Conservation (phyloP, 2,888 invertebrate species). For the Sarcophaga carnaria region DNA sequence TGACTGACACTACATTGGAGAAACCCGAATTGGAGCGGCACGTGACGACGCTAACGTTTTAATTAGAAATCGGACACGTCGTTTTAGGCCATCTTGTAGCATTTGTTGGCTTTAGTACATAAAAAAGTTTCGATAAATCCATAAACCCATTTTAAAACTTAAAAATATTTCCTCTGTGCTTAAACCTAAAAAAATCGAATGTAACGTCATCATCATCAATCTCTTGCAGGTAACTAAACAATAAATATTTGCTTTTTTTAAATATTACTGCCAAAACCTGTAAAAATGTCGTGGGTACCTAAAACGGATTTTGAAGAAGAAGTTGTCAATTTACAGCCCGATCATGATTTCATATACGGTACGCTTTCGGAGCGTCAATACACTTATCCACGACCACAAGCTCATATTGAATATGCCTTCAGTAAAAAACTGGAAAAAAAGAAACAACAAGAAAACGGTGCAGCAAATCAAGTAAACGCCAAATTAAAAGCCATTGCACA, state of each 20-base stretch:
- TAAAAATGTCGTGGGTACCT: slow-evolving; percentile 76
- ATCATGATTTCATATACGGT: slow-evolving; percentile 75
- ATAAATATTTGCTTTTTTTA: background rate
- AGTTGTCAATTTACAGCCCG: slow-evolving; percentile 75
- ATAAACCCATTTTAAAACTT: background rate
- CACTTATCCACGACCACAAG: slow-evolving; percentile 69
- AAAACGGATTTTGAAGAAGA: slow-evolving; percentile 77
- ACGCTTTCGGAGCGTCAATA: slow-evolving; percentile 52
- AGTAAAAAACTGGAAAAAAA: slow-evolving; percentile 60
- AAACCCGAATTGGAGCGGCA: no score
- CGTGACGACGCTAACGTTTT: no score
- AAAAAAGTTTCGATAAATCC: background rate
- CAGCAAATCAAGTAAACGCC: slow-evolving; percentile 46
- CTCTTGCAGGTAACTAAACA: slow-evolving; percentile 24
- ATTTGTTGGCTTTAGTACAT: background rate
- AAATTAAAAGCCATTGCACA: slow-evolving; percentile 75
- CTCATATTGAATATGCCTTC: slow-evolving; percentile 73
- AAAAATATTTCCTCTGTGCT: slow-evolving; percentile 38
- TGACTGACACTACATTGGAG: no score
- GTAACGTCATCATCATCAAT: background rate
- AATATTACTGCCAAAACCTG: background rate
- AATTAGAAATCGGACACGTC: no score
- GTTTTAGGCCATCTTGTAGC: background rate
- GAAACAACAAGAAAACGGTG: slow-evolving; percentile 60
- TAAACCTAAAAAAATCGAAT: background rate